Base-by-base conservation (phyloP, 2,888 invertebrate genomes). In the Caenorhabditis sulstoni region DNA sequence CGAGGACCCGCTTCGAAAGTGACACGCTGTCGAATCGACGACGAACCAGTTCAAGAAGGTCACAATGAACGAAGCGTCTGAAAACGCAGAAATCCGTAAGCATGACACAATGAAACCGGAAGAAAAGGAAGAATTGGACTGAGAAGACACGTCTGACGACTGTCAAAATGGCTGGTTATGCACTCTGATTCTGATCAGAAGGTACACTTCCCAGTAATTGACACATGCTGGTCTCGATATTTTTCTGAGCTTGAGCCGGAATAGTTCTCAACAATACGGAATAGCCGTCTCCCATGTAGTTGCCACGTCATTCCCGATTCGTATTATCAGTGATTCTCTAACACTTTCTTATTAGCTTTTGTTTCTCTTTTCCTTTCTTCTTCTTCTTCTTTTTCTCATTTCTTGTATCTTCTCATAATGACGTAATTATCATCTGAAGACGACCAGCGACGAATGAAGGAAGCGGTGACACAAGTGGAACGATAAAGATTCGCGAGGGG, bases 401-500 rank as follows among this genome's bases (percentile, higher is more conserved):
- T 12, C 16, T 49, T 47, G 18, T 35, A 3, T 29, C 29, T 7
- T 37, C 18, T 61, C 47, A 47, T 35, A 39, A 7, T 49, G 64
- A 64, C 52, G 64, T 39, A 64, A 64, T 64, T 64, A 64, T 64
- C 64, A 64, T 64, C 41, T 23, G 52, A 29, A 29, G 29, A 23
- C 52, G 23, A 50, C 22, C 41, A 45, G 49, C 49, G 18, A 47
- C 45, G 14, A 12, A 16, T 1, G 45, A 41, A 45, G 16, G 44
- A 67, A 68, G 45, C 75, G 75, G 75, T 68, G 49, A 68, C 67
- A 68, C 62, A 37, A 62, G 75, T 76, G 75, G 75, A 76, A 76
- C 75, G 75, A 76, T 76, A 76, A 76, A 75, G 62, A 61, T 62
- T 55, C 22, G 59, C 53, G 58, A 53, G 47, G 11, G 53, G 50